Evolutionary conservation across 2,797 vertebrate genomes (phyloP).

Genomic region (Glyptemys insculpta): DNA sequence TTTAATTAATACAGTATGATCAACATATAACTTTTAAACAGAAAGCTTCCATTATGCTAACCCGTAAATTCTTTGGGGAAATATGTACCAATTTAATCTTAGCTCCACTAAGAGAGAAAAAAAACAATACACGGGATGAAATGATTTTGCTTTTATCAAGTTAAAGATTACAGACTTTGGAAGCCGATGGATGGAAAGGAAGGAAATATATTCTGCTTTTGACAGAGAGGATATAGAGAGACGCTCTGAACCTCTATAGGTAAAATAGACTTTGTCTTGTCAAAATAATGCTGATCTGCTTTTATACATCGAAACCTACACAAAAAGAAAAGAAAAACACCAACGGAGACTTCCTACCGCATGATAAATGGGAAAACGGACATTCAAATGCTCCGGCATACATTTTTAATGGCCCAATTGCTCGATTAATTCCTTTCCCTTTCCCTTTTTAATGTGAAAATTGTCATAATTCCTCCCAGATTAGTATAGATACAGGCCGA

Average conservation of each 20-base stretch:
- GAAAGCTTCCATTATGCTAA: not conserved
- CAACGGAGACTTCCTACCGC: conserved; percentile 61
- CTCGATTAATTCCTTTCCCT: conserved; percentile 91
- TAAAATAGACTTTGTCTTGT: conserved; percentile 83
- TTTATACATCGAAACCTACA: conserved; percentile 70
- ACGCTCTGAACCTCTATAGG: not conserved
- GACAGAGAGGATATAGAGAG: not conserved
- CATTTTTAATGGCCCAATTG: conserved; percentile 92
- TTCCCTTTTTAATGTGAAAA: conserved; percentile 88
- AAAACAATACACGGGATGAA: not conserved
- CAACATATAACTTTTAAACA: not conserved
- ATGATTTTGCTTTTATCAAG: not conserved
- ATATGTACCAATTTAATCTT: not conserved
- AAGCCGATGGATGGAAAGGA: not conserved
- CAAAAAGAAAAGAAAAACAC: conserved; percentile 59
- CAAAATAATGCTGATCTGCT: conserved; percentile 82
- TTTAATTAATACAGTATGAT: not conserved
- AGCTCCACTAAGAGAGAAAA: not conserved
- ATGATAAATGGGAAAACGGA: conserved; percentile 90
- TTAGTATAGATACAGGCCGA: conserved; percentile 93
- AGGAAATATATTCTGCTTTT: not conserved
- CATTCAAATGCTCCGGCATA: conserved; percentile 85
- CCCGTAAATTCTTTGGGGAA: not conserved
- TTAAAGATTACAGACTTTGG: not conserved
- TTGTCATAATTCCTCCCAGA: conserved; percentile 96